Base-by-base conservation (phyloP, 1,140 invertebrate genomes). In the Epicauta chinensis region DNA sequence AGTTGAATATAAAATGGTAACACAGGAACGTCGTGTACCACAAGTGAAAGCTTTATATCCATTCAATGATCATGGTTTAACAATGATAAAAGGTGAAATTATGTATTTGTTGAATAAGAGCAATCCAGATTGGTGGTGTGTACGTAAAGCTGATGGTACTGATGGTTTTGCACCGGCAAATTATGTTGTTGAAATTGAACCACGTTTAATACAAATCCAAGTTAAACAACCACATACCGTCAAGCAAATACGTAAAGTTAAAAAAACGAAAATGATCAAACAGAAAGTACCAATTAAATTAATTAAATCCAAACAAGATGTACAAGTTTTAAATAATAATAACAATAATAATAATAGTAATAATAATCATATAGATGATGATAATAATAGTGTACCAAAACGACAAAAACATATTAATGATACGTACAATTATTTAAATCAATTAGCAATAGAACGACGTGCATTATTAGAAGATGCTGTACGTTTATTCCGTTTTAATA, bases 161-260 rank as follows among this genome's bases (percentile, higher is more conserved):
- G 94, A 98, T 65, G 96, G 96, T 9, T 99, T 97, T 73, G 94
- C 97, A 1, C 97, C 97, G 0, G 93, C 94, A 0, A 98, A 97
- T 72, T 98, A 98, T 72, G 92, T 98, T 0, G 81, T 86, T 16
- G 92, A 97, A 72, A 83, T 97, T 37, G 93, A 94, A 57, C 89
- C 91, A 0, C 87, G 93, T 63, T 80, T 91, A 1, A 83, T 84
- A 14, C 79, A 87, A 70, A 88, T 93, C 16, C 83, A 90, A 66
- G 86, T 92, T 0, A 82, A 86, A 36, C 84, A 86, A 54, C 83
- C 87, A 0, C 87, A 93, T 60, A 90, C 88, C 62, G 84, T 96
- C 0, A 82, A 62, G 47, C 82, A 86, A 4, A 82, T 87, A 15
- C 85, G 92, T 64, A 82, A 84, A 62, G 89, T 96, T 0, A 93